These are phyloP conservation scores for Pammene fasciana DNA, from an alignment of 2,888 invertebrate species.

Conservation along the genomic window DNA sequence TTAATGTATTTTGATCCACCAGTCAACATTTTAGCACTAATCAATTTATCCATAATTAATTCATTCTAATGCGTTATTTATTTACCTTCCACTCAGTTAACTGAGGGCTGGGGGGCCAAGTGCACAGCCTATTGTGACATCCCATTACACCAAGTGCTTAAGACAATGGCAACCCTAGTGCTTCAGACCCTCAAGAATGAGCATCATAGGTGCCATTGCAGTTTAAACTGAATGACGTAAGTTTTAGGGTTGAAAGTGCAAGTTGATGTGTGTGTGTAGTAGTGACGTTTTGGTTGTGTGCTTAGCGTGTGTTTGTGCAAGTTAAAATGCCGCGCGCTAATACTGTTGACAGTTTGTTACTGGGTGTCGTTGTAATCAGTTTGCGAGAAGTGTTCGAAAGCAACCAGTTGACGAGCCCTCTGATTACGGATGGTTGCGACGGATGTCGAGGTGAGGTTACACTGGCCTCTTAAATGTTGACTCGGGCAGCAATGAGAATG, in stretches of 20 bases:
- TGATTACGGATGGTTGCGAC: background rate
- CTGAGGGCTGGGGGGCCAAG: slow-evolving; percentile 21
- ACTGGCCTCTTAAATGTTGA: background rate
- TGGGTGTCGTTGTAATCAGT: background rate
- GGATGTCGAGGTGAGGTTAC: background rate
- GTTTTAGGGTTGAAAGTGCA: slow-evolving; percentile 1
- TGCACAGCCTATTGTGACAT: slow-evolving; percentile 36
- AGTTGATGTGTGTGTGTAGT: background rate
- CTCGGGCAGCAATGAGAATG: background rate
- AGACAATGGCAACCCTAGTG: slow-evolving; percentile 42
- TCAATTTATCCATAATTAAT: slow-evolving; percentile 27
- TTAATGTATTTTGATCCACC: background rate
- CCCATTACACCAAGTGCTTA: slow-evolving; percentile 43
- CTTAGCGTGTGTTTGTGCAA: slow-evolving; percentile 30
- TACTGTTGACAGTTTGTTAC: slow-evolving; percentile 44
- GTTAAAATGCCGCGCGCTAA: slow-evolving; percentile 42
- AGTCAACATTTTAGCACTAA: slow-evolving; percentile 6
- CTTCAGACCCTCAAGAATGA: slow-evolving; percentile 20
- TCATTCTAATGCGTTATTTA: slow-evolving; percentile 23
- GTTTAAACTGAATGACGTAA: background rate
- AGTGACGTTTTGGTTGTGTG: background rate
- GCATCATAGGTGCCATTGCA: background rate
- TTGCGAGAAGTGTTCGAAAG: background rate
- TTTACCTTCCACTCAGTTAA: slow-evolving; percentile 34
- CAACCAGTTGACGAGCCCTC: background rate